Base-by-base conservation (phyloP, 2,888 invertebrate genomes). In the Stegana nigrithorax region DNA sequence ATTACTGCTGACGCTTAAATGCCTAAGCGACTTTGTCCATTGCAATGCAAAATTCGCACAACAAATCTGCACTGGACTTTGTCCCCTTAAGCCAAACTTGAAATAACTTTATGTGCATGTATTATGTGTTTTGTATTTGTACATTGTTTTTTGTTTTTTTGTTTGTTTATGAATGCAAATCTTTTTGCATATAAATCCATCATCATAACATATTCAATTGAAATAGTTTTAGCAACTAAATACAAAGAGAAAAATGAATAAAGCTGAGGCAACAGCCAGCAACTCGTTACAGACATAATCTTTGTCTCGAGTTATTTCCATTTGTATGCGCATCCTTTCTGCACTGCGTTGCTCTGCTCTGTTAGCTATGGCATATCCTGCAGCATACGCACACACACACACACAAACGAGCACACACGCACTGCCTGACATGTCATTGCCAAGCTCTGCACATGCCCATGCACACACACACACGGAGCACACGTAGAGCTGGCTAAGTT, bases 401-500 rank as follows among this genome's bases (percentile, higher is more conserved):
- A 53, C 53, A 65, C 63, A 65, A 60, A 60, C 58, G 58, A 56
- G 36, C 29, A 50, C 64, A 32, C 5, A 21, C 17, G 32, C n/a
- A n/a, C 32, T 39, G 39, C 39, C n/a, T n/a, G n/a, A n/a, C n/a
- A n/a, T 39, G 39, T 39, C 39, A 39, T 50, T 56, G 36, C n/a
- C n/a, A n/a, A n/a, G n/a, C n/a, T n/a, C n/a, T n/a, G n/a, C n/a
- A n/a, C 58, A 39, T 32, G 36, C 56, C 50, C 12, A 50, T 67
- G 68, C 65, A 32, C n/a, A n/a, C 44, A 44, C 44, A 44, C 66
- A n/a, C n/a, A n/a, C n/a, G n/a, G n/a, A n/a, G n/a, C n/a, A n/a
- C n/a, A n/a, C 69, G 69, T 75, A 74, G 78, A 76, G 71, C 77
- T 78, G 73, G 76, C 77, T 75, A 75, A 75, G 75, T 75, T 75